Evolutionary conservation across 2,113 vertebrate species (phyloP), one percentile per base, ranked within the genome.

Genomic region (Columba janthina): DNA sequence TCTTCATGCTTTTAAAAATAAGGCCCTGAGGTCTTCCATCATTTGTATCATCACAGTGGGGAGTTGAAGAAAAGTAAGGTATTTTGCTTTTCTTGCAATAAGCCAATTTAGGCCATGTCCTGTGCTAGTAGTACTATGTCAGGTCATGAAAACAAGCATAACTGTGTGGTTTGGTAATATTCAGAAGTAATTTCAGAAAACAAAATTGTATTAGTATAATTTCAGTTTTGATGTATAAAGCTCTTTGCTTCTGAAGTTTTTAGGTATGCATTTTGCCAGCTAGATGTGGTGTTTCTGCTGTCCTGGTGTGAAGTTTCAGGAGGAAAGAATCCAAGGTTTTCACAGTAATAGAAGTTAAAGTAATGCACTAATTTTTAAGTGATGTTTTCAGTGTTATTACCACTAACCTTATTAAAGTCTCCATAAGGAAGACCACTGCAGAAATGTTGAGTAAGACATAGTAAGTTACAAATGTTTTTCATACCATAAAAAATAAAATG

Each of bases 1-100:
- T 87, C 70, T 89, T 93, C 44, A 75, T 89, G 73, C 60, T 51
- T 90, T 95, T 90, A 71, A 66, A 96, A 94, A 90, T 76, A 82
- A 76, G 28, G 31, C 62, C 50, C 58, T 87, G 54, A 84, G 51
- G 44, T 92, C 78, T 6, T 93, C 76, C 72, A 44, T 94, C 65
- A 25, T 84, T 88, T 6, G 2, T 88, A n/a, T 42, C 67, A 58
- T 91, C 71, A 51, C 53, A 57, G 56, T 11, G 93, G 51, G 57
- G 67, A 96, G 65, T 74, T 90, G 79, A 77, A 74, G 61, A 89
- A 64, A 85, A 93, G 26, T 42, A 34, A 51, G 50, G 31, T 89
- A 46, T 93, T 93, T 88, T 93, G 60, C 78, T 73, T 90, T 94
- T 92, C 48, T 75, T 91, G 28, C 19, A 85, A 3, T 77, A 83